Conservation (phyloP, 2,888 invertebrate species). For the Camptogramma bilineatum region DNA sequence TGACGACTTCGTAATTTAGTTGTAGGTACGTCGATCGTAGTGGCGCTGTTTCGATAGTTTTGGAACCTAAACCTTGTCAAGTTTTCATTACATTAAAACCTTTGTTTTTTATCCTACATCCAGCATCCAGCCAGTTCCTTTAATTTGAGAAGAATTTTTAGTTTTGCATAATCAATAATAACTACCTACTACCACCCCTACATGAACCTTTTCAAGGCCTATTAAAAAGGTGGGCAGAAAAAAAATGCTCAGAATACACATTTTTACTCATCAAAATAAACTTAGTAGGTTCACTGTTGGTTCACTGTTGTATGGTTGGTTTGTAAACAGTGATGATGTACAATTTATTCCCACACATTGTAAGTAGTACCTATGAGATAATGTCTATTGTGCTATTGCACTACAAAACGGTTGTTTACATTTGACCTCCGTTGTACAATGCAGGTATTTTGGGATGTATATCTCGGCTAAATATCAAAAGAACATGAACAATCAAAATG, state of each 20-base stretch:
- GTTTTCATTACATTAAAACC: not conserved
- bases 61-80: not conserved
- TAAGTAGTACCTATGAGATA: no score
- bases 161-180: no score
- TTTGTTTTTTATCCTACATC: not conserved
- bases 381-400: conserved; percentile 10
- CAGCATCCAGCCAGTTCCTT: not conserved
- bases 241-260: not conserved
- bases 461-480: no score
- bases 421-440: not conserved
- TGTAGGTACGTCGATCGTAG: not conserved
- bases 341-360: conserved; percentile 18
- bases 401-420: conserved; percentile 1
- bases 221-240: no score
- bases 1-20: not conserved
- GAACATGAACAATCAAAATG: no score
- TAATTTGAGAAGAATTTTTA: no score
- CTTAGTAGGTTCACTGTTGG: not conserved
- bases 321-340: conserved; percentile 9
- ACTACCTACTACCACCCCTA: no score
- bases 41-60: not conserved
- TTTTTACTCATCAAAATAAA: not conserved
- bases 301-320: not conserved
- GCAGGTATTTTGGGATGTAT: not conserved
- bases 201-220: no score